These are phyloP conservation scores for Pangasianodon hypophthalmus DNA, from an alignment of 2,113 vertebrate genomes.

Conservation along the genomic window DNA sequence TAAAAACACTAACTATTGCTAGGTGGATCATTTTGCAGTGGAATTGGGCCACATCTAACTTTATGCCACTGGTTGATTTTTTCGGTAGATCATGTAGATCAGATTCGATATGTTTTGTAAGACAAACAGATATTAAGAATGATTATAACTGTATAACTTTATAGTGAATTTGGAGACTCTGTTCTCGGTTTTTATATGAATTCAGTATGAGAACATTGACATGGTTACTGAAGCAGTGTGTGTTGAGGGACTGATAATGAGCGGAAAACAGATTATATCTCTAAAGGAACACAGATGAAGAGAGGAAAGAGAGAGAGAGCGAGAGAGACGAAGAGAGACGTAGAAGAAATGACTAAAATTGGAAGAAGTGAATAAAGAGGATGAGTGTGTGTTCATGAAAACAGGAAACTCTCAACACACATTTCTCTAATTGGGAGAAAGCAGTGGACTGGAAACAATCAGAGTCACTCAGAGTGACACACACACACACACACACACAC, in stretches of 20 bases:
- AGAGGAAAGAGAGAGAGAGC: background rate
- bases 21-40: background rate
- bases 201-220: background rate
- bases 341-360: background rate
- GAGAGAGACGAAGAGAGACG: background rate
- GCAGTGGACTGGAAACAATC: conserved; percentile 1
- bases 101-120: too few species aligned
- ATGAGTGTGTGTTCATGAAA: conserved; percentile 44
- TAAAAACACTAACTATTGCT: background rate
- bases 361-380: conserved; percentile 32
- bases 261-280: conserved; percentile 9
- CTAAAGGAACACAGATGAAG: background rate
- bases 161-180: background rate
- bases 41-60: background rate
- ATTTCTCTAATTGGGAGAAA: conserved; percentile 14
- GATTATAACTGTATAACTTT: background rate
- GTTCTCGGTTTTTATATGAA: background rate
- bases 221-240: background rate
- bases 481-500: background rate
- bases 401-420: background rate
- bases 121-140: too few species aligned
- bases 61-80: background rate
- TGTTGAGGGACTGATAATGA: background rate
- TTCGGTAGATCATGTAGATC: background rate
- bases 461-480: conserved; percentile 1